These are phyloP conservation scores for Tokudaia tokunoshimensis DNA, from an alignment of 2,797 vertebrate species.

Conservation along the genomic window DNA sequence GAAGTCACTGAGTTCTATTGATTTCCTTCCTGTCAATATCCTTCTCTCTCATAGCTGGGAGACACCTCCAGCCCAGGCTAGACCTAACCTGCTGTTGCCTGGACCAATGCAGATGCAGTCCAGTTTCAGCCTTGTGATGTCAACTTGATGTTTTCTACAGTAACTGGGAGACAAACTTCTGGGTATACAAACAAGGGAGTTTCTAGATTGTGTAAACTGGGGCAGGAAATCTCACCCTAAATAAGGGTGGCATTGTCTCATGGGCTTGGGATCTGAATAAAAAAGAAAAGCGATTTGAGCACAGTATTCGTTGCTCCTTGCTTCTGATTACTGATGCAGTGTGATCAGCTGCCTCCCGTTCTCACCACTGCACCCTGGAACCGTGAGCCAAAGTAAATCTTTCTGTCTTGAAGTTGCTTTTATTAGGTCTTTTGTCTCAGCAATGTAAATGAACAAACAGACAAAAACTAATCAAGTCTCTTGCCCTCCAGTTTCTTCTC, in stretches of 20 bases:
- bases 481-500: background rate
- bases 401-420: background rate
- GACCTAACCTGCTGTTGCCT: background rate
- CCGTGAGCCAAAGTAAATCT: background rate
- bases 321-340: background rate
- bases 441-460: background rate
- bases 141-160: background rate
- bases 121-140: background rate
- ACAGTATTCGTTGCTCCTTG: background rate
- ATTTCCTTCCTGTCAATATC: background rate
- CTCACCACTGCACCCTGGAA: background rate
- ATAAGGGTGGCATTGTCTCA: background rate
- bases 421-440: background rate
- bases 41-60: background rate
- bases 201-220: background rate
- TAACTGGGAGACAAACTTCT: background rate
- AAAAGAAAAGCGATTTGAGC: background rate
- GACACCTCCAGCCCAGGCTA: background rate
- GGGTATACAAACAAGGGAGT: background rate
- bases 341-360: background rate
- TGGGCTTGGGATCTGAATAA: background rate
- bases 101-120: background rate
- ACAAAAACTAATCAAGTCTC: background rate
- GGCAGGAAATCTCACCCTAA: background rate
- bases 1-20: background rate